phyloP scores from a whole-genome alignment of 2,797 vertebrate genomes.

The Naso thynnoides region DNA sequence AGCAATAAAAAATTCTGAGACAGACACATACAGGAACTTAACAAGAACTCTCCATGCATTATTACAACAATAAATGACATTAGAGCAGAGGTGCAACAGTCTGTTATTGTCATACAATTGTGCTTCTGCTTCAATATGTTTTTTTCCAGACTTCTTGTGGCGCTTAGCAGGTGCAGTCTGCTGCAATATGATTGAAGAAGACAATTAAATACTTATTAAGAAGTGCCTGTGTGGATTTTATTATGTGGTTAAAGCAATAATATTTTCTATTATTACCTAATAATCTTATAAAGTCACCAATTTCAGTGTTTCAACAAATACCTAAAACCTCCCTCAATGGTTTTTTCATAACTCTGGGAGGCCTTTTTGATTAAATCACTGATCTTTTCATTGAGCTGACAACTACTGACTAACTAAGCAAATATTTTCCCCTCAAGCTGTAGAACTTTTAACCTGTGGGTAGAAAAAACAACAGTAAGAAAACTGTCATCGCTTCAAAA shows the following conservation, averaged over 20 bases:
- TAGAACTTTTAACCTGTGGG: neutral
- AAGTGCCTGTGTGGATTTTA: slow-evolving; percentile 21
- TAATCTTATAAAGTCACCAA: neutral
- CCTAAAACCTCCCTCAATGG: neutral
- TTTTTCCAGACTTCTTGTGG: slow-evolving; percentile 14
- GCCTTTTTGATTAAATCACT: slow-evolving; percentile 3
- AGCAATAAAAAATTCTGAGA: neutral
- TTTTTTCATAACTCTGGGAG: neutral
- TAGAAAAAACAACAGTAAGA: neutral
- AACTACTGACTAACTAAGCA: neutral
- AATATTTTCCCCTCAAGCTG: slow-evolving; percentile 4
- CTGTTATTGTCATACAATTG: neutral
- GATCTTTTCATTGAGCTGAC: neutral
- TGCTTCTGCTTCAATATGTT: slow-evolving; percentile 2
- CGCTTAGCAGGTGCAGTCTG: slow-evolving; percentile 18
- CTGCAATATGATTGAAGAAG: slow-evolving; percentile 9
- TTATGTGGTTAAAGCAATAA: slow-evolving; percentile 13
- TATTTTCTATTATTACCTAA: neutral
- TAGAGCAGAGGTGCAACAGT: neutral
- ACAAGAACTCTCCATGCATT: slow-evolving; percentile 11
- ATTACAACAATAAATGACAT: neutral
- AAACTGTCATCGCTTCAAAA: neutral
- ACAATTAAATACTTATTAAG: slow-evolving; percentile 29
- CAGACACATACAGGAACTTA: neutral
- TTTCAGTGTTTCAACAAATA: slow-evolving; percentile 13